These are phyloP conservation scores for Lophotriccus pileatus DNA, from an alignment of 2,797 vertebrate genomes.

Conservation along the genomic window DNA sequence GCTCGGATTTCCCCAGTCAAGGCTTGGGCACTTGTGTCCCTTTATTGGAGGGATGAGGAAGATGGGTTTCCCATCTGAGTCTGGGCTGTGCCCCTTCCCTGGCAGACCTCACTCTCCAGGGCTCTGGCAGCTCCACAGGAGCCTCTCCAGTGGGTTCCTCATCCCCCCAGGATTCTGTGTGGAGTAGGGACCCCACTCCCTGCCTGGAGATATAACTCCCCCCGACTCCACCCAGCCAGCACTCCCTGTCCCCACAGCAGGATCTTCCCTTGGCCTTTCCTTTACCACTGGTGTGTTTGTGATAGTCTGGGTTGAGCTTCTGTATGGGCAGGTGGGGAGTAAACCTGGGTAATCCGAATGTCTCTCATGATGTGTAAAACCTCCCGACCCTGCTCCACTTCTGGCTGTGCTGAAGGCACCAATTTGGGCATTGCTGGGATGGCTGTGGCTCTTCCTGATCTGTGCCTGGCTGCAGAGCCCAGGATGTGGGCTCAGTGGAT, in stretches of 20 bases:
- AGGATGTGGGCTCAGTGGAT: fast-evolving
- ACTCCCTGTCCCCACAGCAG: fast-evolving
- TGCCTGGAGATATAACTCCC: not conserved
- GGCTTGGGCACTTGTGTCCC: not conserved
- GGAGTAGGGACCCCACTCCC: not conserved
- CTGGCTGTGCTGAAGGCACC: not conserved
- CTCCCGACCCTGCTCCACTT: fast-evolving
- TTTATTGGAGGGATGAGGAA: not conserved
- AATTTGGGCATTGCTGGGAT: not conserved
- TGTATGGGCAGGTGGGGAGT: not conserved
- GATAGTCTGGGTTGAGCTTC: not conserved
- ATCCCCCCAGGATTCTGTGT: fast-evolving
- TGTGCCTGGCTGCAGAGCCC: not conserved
- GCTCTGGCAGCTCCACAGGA: not conserved
- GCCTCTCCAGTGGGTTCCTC: not conserved
- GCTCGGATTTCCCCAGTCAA: not conserved
- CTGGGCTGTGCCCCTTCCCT: not conserved
- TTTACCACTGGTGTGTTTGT: not conserved
- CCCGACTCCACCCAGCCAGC: not conserved
- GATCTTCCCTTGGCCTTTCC: not conserved
- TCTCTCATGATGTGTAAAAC: not conserved
- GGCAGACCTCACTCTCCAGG: too few relatives aligned
- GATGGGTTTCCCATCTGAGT: fast-evolving
- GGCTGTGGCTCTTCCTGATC: not conserved
- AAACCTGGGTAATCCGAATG: not conserved